phyloP scores from a whole-genome alignment of 2,113 vertebrate species.

The Platysteira castanea region DNA sequence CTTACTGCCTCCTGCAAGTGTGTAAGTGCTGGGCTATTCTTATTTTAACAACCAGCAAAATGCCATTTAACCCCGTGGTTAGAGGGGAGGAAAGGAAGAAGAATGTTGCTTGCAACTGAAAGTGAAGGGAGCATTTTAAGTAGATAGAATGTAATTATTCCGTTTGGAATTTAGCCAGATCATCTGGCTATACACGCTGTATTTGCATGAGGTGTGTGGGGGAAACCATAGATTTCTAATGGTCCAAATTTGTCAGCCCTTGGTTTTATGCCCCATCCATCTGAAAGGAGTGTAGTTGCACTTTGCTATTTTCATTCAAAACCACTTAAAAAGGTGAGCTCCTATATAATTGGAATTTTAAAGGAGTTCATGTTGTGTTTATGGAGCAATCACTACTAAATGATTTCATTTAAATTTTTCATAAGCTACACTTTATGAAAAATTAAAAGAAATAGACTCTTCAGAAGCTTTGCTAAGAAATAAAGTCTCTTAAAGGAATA shows the following conservation, averaged over 20 bases:
- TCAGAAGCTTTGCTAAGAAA: conserved; percentile 36
- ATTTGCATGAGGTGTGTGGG: not conserved
- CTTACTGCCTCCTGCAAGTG: not conserved
- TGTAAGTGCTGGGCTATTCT: not conserved
- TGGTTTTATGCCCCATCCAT: not conserved
- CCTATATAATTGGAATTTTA: conserved; percentile 65
- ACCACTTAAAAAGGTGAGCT: conserved; percentile 49
- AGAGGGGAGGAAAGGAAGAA: not conserved
- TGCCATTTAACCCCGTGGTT: not conserved
- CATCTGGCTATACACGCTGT: not conserved
- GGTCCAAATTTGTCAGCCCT: not conserved
- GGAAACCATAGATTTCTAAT: not conserved
- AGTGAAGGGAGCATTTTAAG: not conserved
- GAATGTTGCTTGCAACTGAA: not conserved
- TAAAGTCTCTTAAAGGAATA: conserved; percentile 45
- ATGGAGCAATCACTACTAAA: conserved; percentile 66
- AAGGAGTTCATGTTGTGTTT: conserved; percentile 64
- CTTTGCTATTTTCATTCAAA: not conserved
- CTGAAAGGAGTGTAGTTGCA: not conserved
- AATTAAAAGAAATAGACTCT: conserved; percentile 66
- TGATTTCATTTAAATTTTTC: conserved; percentile 70
- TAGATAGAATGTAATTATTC: not conserved
- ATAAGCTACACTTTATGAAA: conserved; percentile 67
- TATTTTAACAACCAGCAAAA: not conserved
- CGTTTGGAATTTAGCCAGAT: conserved; percentile 3